A percentile compares a stretch with the other conserved stretches of the same genome.
Conservation (phyloP, 2,113 vertebrate genomes). For the Ginglymostoma cirratum region DNA sequence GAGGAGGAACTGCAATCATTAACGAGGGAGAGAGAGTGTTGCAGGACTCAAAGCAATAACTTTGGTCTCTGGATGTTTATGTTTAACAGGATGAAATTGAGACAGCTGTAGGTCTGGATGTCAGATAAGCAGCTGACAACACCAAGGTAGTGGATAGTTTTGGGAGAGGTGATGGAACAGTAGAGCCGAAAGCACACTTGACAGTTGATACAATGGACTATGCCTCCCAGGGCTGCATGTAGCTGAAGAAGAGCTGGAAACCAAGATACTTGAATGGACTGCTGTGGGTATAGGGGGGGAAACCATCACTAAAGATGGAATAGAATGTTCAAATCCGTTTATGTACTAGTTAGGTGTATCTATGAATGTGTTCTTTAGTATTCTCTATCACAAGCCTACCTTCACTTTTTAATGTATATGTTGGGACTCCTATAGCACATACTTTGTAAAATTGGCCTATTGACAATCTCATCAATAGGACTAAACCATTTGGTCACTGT, state of each 20-base stretch:
- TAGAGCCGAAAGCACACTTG: not conserved
- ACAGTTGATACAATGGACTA: not conserved
- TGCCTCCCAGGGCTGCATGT: not conserved
- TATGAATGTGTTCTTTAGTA: too few relatives aligned
- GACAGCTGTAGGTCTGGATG: not conserved
- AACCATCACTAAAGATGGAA: not conserved
- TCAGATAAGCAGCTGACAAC: not conserved
- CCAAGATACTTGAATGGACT: too few relatives aligned
- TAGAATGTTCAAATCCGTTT: not conserved
- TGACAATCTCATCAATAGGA: too few relatives aligned
- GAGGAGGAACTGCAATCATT: not conserved
- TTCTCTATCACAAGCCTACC: too few relatives aligned
- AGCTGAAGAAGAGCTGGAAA: not conserved
- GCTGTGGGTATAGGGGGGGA: not conserved
- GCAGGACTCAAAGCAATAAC: not conserved
- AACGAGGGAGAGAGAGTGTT: not conserved
- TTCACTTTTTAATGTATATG: too few relatives aligned
- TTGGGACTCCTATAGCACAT: too few relatives aligned
- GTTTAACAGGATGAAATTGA: not conserved
- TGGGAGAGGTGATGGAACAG: not conserved
- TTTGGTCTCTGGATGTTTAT: not conserved
- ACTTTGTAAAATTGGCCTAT: too few relatives aligned
- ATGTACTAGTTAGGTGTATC: too few relatives aligned
- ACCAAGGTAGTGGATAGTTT: not conserved
- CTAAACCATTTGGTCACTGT: too few relatives aligned